Evolutionary conservation across 2,113 vertebrate species (phyloP).

Genomic region (Phylloscopus trochilus): DNA sequence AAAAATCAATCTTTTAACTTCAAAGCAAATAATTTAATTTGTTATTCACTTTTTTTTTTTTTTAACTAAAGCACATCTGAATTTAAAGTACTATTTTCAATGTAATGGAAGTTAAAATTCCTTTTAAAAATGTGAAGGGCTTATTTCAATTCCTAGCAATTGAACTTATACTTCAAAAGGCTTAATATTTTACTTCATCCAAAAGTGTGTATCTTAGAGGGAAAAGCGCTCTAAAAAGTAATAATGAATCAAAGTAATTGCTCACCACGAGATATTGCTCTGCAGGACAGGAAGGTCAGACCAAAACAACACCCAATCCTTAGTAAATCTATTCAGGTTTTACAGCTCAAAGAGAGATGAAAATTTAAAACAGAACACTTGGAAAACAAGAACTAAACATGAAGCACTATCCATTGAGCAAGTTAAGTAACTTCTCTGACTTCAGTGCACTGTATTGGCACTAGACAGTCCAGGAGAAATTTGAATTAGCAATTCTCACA

Average conservation of each 20-base stretch:
- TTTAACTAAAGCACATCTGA: not conserved
- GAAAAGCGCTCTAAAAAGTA: not conserved
- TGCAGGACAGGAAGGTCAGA: not conserved
- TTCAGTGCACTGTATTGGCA: not conserved
- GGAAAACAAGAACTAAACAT: not conserved
- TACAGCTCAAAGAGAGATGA: not conserved
- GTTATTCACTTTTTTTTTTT: not conserved
- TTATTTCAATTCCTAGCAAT: not conserved
- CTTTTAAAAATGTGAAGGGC: not conserved
- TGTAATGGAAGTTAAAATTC: not conserved
- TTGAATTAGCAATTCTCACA: not conserved
- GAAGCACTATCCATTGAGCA: not conserved
- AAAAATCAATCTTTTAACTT: not conserved
- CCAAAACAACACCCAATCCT: not conserved
- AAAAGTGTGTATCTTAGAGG: not conserved
- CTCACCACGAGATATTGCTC: not conserved
- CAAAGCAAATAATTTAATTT: conserved; percentile 22
- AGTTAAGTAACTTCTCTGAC: not conserved
- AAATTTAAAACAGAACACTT: not conserved
- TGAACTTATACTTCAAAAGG: not conserved
- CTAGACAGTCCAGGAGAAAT: not conserved
- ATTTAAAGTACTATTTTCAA: not conserved
- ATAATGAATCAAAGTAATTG: conserved; percentile 29
- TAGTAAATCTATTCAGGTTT: not conserved
- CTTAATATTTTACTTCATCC: not conserved